A percentile compares a stretch with the other conserved stretches of the same genome.
phyloP scores from a whole-genome alignment of 2,888 invertebrate genomes.

The Melanchra persicariae region DNA sequence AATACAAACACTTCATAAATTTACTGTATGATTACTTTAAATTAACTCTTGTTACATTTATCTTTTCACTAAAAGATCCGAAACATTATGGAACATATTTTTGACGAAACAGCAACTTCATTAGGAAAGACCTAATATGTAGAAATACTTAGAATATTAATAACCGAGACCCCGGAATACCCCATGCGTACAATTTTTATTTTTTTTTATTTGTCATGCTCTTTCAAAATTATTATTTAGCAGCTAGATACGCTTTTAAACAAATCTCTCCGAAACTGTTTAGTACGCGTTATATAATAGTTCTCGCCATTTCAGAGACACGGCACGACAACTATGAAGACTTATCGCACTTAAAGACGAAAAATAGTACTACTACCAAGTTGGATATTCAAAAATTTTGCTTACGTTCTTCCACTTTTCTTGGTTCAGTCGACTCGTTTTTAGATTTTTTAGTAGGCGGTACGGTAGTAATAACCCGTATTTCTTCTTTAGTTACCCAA shows the following conservation, averaged over 20 bases:
- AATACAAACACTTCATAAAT: neutral
- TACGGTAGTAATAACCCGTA: neutral
- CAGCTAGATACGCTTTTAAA: neutral
- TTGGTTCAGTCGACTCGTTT: neutral
- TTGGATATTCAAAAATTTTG: neutral
- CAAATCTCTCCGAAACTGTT: neutral
- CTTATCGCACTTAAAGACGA: neutral
- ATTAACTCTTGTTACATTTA: neutral
- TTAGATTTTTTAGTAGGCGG: neutral
- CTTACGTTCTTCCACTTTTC: constrained; percentile 34
- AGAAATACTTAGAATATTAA: too few species aligned
- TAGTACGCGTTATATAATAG: neutral
- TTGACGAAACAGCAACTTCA: constrained; percentile 35
- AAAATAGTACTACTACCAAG: neutral
- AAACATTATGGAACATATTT: neutral
- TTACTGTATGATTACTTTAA: neutral
- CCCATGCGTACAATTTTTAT: too few species aligned
- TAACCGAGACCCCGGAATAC: constrained; percentile 1
- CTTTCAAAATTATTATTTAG: neutral
- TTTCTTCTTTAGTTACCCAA: constrained; percentile 45
- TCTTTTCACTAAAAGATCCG: neutral
- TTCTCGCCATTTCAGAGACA: neutral
- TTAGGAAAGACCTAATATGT: constrained; percentile 18
- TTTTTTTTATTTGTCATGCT: neutral
- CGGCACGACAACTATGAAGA: neutral